Percentiles rank a stretch among this genome's conserved stretches.
phyloP scores from a whole-genome alignment of 2,888 invertebrate species.

The Platycheirus albimanus region DNA sequence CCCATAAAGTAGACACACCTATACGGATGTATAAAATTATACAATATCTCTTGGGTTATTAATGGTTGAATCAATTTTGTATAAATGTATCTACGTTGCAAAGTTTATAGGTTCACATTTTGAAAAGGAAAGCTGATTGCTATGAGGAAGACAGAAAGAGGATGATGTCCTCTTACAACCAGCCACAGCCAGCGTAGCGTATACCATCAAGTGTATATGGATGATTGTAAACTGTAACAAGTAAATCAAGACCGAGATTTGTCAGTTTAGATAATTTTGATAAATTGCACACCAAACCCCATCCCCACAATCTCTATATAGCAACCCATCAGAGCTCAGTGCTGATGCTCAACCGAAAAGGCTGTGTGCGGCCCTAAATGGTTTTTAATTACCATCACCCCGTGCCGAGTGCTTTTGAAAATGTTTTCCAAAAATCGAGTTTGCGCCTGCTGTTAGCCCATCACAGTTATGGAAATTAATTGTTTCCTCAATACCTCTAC shows the following conservation, averaged over 20 bases:
- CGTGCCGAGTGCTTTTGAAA: slow-evolving; percentile 42
- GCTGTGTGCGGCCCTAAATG: slow-evolving; percentile 63
- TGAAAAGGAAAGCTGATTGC: slow-evolving; percentile 32
- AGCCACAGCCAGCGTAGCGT: background rate
- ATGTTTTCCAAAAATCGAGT: slow-evolving; percentile 65
- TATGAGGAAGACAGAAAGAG: background rate
- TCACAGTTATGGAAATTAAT: slow-evolving; percentile 68
- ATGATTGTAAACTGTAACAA: slow-evolving; percentile 70
- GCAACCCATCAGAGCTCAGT: background rate
- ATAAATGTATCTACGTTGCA: slow-evolving; percentile 25
- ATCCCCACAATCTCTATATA: background rate
- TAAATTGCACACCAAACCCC: slow-evolving; percentile 73
- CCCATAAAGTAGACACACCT: slow-evolving; percentile 21
- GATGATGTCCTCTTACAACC: slow-evolving; percentile 54
- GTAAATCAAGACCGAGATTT: slow-evolving; percentile 76
- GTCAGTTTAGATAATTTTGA: slow-evolving; percentile 75
- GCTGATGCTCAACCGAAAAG: slow-evolving; percentile 28
- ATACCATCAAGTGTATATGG: slow-evolving; percentile 53
- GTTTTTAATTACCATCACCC: slow-evolving; percentile 67
- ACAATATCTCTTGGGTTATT: slow-evolving; percentile 60
- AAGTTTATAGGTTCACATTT: slow-evolving; percentile 63
- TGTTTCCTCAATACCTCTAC: slow-evolving; percentile 32
- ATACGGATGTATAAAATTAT: slow-evolving; percentile 41
- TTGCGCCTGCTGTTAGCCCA: slow-evolving; percentile 65
- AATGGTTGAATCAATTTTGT: slow-evolving; percentile 69